phyloP scores from a whole-genome alignment of 2,888 invertebrate species.

The Zonitis immaculata region DNA sequence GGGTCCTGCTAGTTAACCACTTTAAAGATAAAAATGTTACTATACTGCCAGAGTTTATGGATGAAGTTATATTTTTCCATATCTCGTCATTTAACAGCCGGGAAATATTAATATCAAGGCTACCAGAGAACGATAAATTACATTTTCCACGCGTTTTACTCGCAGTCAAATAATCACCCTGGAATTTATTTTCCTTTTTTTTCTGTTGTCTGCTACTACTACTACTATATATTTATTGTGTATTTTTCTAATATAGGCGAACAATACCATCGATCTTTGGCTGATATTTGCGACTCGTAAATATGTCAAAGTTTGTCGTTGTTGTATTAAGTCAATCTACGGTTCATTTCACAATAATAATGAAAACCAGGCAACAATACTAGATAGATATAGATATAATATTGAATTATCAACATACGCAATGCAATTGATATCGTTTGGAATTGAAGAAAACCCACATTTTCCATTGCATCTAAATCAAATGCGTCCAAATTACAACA shows the following conservation, averaged over 20 bases:
- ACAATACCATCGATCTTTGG: neutral
- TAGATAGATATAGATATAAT: neutral
- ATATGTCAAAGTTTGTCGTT: neutral
- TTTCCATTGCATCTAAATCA: too few relatives aligned
- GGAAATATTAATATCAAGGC: conserved; percentile 20
- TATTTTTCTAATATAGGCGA: too few relatives aligned
- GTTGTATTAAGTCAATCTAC: neutral
- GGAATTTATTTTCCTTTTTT: neutral
- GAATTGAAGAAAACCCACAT: too few relatives aligned
- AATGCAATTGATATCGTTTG: too few relatives aligned
- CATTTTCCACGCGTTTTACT: conserved; percentile 8
- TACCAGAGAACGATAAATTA: conserved; percentile 13
- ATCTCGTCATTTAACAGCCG: conserved; percentile 21
- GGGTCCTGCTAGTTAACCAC: conserved; percentile 16
- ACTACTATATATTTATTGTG: too few relatives aligned
- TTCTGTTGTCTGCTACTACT: too few relatives aligned
- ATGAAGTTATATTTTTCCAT: conserved; percentile 19
- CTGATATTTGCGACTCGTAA: neutral
- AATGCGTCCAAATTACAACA: too few relatives aligned
- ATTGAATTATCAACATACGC: neutral
- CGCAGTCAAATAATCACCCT: neutral
- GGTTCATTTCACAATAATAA: neutral
- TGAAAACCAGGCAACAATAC: neutral
- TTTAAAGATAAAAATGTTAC: conserved; percentile 22
- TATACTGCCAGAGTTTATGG: conserved; percentile 16